Evolutionary conservation across 2,113 vertebrate species (phyloP), one percentile per base, ranked within the genome.

Genomic region (Meles meles): DNA sequence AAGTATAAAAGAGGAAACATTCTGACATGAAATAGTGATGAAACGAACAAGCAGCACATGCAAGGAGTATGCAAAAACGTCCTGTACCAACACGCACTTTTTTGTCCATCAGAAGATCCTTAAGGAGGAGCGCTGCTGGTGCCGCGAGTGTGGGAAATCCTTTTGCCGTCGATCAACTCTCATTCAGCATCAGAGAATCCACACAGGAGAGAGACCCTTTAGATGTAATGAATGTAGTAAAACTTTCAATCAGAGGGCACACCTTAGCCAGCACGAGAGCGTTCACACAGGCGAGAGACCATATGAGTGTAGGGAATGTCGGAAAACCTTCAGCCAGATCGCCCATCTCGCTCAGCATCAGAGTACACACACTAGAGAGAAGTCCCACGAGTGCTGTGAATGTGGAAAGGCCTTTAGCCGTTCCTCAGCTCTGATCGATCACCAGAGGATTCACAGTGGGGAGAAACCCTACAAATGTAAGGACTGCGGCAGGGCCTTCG

Each of bases 151-250:
- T 59, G 65, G 49, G 65, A 92, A 72, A 3, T 71, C 39, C 49
- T 92, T 82, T 52, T 3, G 4, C 15, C 21, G 6, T 12, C 49
- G 5, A 5, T 59, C 65, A 1, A 6, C 79, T n/a, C 49, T 71
- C 0, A 0, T 69, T 65, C 89, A 82, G 15, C 77, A 82, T 57
- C 90, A 57, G 7, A 34, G 86, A 20, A 44, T 74, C 67, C 69
- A 44, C 86, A 31, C 86, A 3, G 86, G 86, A 44, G 77, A 42
- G 47, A 42, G 47, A 44, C 89, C 77, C 77, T 91, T 44, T 57
- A 67, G 12, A 10, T 57, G 61, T 39, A 34, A 21, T 37, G 25
- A 91, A 8, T 57, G 89, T 52, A 42, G 77, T 65, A 81, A 69
- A 69, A 31, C 63, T 63, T 81, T 57, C 61, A 17, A 25, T 80